Base-by-base conservation (phyloP, 2,797 vertebrate genomes). In the Sternarchorhynchus goeldii region DNA sequence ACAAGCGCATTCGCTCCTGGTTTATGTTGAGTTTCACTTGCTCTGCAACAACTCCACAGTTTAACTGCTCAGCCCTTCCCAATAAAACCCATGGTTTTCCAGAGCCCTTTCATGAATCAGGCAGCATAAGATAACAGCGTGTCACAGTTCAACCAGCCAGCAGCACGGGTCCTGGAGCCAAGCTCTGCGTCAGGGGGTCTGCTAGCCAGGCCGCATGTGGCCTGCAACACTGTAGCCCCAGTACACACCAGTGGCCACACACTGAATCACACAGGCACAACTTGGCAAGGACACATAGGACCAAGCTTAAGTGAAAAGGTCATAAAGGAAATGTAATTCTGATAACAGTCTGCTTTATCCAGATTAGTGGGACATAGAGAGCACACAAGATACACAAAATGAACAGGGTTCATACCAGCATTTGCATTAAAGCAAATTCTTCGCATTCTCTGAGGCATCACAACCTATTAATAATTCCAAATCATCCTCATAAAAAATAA, bases 71-170 rank as follows among this genome's bases (percentile, higher is more conserved):
- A 74, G 41, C 56, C 21, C 14, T 2, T 73, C 82, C 50, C 65
- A 76, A 75, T 80, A 83, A 81, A 41, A 69, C 20, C 55, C n/a
- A 45, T 58, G 32, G 73, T 56, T 62, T 63, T 62, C 50, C n/a
- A 60, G 21, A 60, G 59, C 66, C 60, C 21, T 66, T 12, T 10
- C 53, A 81, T 71, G 80, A 80, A 83, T 85, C 79, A 79, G 53
- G 39, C 71, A 55, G 65, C 53, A n/a, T 66, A 74, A 64, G 59
- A 64, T 57, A 63, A 72, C 56, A 50, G 60, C 55, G 53, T 45
- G 65, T 73, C 72, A 59, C 14, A 63, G 65, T 31, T 76, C 41
- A 32, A 64, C 68, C 68, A 73, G 67, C 78, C 75, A 79, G 63
- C 53, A 58, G 25, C 64, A 16, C 29, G 66, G 50, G 58, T 72